Percentiles rank a stretch among this genome's conserved stretches.
Conservation (phyloP, 2,113 vertebrate genomes). For the Cygnus buccinator region DNA sequence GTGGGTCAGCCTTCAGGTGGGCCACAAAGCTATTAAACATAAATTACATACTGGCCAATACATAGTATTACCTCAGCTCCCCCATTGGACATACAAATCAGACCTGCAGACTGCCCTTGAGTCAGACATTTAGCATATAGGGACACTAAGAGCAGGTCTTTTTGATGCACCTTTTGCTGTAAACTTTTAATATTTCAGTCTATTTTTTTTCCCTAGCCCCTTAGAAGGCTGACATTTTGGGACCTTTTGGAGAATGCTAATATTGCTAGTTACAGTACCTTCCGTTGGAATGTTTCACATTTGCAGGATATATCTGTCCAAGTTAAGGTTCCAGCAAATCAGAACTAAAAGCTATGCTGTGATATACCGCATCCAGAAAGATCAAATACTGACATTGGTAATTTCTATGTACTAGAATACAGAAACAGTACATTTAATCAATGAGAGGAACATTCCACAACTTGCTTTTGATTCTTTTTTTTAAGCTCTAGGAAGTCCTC, state of each 20-base stretch:
- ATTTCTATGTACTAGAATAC: not conserved
- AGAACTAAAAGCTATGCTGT: not conserved
- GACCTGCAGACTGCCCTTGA: not conserved
- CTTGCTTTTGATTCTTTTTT: not conserved
- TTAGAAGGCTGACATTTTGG: not conserved
- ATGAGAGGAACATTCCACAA: not conserved
- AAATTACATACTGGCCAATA: not conserved
- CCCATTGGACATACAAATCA: not conserved
- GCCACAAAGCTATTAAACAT: not conserved
- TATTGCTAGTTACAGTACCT: not conserved
- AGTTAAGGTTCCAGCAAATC: not conserved
- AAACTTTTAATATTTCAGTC: not conserved
- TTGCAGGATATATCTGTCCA: constrained; percentile 10
- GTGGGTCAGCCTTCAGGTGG: not conserved
- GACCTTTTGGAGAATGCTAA: not conserved
- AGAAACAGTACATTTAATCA: not conserved
- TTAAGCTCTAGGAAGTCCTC: not conserved
- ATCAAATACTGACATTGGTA: not conserved
- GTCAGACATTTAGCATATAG: not conserved
- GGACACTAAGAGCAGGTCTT: accelerated
- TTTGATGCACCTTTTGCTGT: not conserved
- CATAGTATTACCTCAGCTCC: not conserved
- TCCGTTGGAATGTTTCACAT: constrained; percentile 41
- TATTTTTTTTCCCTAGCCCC: not conserved
- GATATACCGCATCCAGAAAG: not conserved